These are phyloP conservation scores for Poecile montanus DNA, from an alignment of 2,797 vertebrate species.

Conservation along the genomic window DNA sequence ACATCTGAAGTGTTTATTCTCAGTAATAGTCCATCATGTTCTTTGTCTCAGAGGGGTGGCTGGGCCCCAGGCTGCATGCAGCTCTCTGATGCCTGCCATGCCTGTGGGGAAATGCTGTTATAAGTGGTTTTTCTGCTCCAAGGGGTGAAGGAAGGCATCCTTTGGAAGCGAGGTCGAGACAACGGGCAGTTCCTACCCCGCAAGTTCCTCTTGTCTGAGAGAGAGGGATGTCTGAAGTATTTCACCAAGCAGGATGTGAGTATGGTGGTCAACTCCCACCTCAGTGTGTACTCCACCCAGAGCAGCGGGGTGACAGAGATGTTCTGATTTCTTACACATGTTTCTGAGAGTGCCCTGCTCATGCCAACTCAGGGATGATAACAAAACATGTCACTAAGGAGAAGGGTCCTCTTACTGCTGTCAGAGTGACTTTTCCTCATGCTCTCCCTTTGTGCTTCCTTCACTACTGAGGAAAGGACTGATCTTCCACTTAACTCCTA, in stretches of 20 bases:
- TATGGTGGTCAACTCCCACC: slow-evolving; percentile 1
- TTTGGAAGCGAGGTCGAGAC: slow-evolving; percentile 90
- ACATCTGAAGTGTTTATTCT: background rate
- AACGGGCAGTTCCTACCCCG: slow-evolving; percentile 87
- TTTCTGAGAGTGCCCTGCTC: background rate
- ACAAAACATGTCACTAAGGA: background rate
- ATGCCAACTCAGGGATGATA: background rate
- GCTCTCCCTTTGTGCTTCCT: background rate
- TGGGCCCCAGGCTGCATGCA: background rate
- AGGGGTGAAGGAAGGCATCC: slow-evolving; percentile 83
- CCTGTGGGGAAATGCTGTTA: background rate
- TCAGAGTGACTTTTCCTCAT: background rate
- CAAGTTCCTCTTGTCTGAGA: slow-evolving; percentile 86
- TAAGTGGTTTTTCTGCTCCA: slow-evolving; percentile 29
- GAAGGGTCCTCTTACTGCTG: background rate
- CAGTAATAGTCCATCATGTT: background rate
- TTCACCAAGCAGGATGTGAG: slow-evolving; percentile 89
- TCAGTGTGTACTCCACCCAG: background rate
- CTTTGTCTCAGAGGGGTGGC: background rate
- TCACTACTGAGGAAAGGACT: background rate
- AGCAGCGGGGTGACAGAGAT: background rate
- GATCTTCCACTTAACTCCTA: background rate
- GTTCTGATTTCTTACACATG: background rate
- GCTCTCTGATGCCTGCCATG: background rate
- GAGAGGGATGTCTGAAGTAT: slow-evolving; percentile 89